These are phyloP conservation scores for Bombus sylvicola DNA, from an alignment of 1,140 invertebrate species.

Conservation along the genomic window DNA sequence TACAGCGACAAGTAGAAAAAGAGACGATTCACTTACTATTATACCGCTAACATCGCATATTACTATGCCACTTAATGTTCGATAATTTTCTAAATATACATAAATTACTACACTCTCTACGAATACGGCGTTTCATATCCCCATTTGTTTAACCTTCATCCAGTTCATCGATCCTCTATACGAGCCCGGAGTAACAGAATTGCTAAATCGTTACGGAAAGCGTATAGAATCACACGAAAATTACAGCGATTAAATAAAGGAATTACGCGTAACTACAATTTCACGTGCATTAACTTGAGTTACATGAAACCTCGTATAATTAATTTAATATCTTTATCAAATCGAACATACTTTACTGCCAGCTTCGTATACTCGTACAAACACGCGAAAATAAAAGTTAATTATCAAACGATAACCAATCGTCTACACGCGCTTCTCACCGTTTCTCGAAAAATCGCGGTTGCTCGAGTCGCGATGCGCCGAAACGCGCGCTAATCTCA, in stretches of 20 bases:
- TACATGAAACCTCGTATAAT: too few species aligned
- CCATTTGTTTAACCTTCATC: background rate
- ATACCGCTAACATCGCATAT: background rate
- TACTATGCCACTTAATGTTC: background rate
- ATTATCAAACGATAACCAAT: background rate
- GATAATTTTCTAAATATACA: background rate
- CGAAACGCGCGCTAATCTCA: slow-evolving; percentile 1
- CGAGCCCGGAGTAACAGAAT: background rate
- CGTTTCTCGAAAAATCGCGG: background rate
- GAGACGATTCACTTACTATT: background rate
- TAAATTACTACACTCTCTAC: background rate
- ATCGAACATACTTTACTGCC: background rate
- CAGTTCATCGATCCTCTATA: background rate
- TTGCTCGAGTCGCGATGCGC: background rate
- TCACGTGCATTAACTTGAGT: too few species aligned
- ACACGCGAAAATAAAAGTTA: background rate
- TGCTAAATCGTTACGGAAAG: background rate
- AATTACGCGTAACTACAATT: too few species aligned
- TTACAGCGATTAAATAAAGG: background rate
- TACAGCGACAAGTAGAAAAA: background rate
- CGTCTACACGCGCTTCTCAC: background rate
- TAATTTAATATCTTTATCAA: too few species aligned
- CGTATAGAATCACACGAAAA: background rate
- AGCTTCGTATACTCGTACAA: background rate
- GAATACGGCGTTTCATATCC: background rate